Conservation (phyloP, 2,797 vertebrate species). For the Amblyopsis hoosieri region DNA sequence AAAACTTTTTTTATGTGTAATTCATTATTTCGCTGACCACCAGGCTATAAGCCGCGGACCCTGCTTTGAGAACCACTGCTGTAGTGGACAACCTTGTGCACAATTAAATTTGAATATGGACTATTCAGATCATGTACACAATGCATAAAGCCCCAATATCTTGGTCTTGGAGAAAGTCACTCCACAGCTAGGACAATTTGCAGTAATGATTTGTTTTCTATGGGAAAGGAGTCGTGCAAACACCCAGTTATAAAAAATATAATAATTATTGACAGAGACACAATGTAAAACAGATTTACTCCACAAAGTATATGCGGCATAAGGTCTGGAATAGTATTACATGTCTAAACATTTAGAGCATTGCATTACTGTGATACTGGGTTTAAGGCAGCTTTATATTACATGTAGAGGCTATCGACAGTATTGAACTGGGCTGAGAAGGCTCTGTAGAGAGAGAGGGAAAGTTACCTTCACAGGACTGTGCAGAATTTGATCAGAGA, state of each 20-base stretch:
- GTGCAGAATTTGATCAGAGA: constrained; percentile 71
- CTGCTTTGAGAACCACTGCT: constrained; percentile 41
- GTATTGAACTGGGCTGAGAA: constrained; percentile 52
- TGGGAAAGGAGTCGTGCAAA: constrained; percentile 40
- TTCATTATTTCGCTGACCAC: no score
- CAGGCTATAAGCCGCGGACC: no score
- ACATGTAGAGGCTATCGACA: constrained; percentile 51
- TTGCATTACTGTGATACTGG: constrained; percentile 30
- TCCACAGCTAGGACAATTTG: constrained; percentile 65
- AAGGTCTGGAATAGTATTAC: constrained; percentile 48
- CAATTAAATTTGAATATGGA: no score
- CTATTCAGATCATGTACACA: no score
- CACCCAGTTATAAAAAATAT: constrained; percentile 48
- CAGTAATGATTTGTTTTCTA: constrained; percentile 58
- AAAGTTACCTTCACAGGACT: constrained; percentile 53
- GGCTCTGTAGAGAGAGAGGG: constrained; percentile 33
- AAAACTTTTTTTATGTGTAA: no score
- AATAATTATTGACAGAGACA: constrained; percentile 61
- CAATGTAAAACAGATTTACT: constrained; percentile 47
- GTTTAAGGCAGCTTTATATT: constrained; percentile 29
- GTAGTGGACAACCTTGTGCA: no score
- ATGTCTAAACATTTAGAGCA: constrained; percentile 41
- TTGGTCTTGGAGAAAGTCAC: constrained; percentile 59
- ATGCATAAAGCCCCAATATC: constrained; percentile 18
- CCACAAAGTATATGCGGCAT: constrained; percentile 30